Percentiles rank a stretch among this genome's conserved stretches.
Conservation (phyloP, 2,113 vertebrate genomes). For the Actenoides hombroni region DNA sequence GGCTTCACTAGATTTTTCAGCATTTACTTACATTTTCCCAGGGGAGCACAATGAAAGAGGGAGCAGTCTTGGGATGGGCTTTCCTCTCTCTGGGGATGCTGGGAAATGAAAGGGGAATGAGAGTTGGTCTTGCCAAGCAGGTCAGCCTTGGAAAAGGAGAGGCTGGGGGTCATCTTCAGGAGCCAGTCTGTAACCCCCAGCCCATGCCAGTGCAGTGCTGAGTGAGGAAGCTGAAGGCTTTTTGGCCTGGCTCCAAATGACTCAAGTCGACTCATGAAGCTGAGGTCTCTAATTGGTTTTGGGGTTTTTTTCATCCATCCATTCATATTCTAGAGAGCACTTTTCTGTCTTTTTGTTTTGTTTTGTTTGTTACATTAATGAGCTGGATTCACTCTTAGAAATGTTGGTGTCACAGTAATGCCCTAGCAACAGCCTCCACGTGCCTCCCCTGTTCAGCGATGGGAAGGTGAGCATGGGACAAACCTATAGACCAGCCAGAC, state of each 20-base stretch:
- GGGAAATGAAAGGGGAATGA: not conserved
- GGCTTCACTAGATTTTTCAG: not conserved
- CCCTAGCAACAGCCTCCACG: not conserved
- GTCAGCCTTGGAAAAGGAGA: not conserved
- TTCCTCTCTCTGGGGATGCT: not conserved
- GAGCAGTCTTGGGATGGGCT: not conserved
- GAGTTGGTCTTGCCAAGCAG: not conserved
- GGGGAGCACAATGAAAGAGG: fast-evolving
- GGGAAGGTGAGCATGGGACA: fast-evolving
- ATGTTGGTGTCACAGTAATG: not conserved
- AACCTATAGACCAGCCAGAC: fast-evolving
- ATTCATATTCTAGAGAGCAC: not conserved
- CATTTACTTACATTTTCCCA: fast-evolving
- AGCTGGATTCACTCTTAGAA: not conserved
- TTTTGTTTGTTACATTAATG: not conserved
- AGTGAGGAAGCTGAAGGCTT: not conserved
- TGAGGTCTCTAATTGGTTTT: not conserved
- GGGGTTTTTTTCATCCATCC: fast-evolving
- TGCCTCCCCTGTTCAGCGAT: not conserved
- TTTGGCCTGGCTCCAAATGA: not conserved
- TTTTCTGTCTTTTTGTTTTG: not conserved
- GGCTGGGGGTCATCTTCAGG: not conserved
- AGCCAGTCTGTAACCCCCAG: not conserved
- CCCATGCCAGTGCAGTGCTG: fast-evolving
- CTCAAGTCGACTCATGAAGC: not conserved